These are phyloP conservation scores for Brachyistius frenatus DNA, from an alignment of 2,113 vertebrate genomes.

Conservation along the genomic window DNA sequence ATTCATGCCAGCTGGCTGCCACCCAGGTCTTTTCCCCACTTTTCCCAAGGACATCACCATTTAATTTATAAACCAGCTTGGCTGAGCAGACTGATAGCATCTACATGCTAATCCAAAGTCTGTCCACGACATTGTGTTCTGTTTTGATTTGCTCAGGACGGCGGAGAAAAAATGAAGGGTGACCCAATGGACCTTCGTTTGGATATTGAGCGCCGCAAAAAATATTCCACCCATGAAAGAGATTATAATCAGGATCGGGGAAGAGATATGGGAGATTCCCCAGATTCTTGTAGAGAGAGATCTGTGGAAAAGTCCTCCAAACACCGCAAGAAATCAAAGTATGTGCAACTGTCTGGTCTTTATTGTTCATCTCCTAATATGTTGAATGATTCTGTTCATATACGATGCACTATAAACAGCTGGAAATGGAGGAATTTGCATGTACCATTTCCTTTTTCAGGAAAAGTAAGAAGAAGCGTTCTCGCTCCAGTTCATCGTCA, in stretches of 20 bases:
- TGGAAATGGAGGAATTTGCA: slow-evolving; percentile 7
- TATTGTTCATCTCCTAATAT: neutral
- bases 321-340: slow-evolving; percentile 90
- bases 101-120: slow-evolving; percentile 75
- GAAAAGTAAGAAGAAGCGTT: slow-evolving; percentile 91
- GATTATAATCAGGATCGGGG: slow-evolving; percentile 90
- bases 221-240: slow-evolving; percentile 88
- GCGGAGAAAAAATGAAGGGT: slow-evolving; percentile 89
- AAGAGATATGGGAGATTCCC: slow-evolving; percentile 86
- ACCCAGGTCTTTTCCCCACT: neutral
- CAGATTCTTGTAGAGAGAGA: slow-evolving; percentile 88
- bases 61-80: slow-evolving; percentile 54
- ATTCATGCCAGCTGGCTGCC: slow-evolving; percentile 28
- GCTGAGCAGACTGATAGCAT: slow-evolving; percentile 47
- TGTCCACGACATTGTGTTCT: slow-evolving; percentile 79
- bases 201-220: slow-evolving; percentile 98
- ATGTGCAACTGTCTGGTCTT: slow-evolving; percentile 49
- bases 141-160: slow-evolving; percentile 84
- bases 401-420: neutral
- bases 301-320: slow-evolving; percentile 91
- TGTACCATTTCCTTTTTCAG: slow-evolving; percentile 73
- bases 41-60: neutral
- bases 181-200: slow-evolving; percentile 94
- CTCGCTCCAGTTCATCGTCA: slow-evolving; percentile 92
- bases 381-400: neutral